Evolutionary conservation across 2,797 vertebrate genomes (phyloP), one percentile per base, ranked within the genome.

Genomic region (Poeciliopsis turneri): DNA sequence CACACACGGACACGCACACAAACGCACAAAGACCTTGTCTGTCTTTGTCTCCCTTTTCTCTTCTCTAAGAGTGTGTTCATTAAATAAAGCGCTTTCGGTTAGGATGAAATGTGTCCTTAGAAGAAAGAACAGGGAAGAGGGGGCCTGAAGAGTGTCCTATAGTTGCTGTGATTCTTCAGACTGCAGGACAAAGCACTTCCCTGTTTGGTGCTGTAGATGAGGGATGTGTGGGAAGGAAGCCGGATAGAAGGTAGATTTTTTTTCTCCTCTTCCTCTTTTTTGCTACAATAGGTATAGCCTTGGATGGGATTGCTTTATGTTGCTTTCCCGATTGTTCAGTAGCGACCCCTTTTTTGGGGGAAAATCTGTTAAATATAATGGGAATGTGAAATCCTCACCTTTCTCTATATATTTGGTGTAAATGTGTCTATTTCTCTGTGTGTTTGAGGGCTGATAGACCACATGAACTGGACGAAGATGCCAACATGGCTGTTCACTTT

Each of bases 61-160:
- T 89, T 88, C 87, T 94, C 93, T 92, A 94, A 93, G 92, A 83
- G 86, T 90, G 91, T 92, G 92, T 95, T 95, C 92, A 94, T 95
- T 93, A 94, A 93, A 95, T 94, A 92, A 93, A 91, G 88, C 89
- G 81, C 81, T 88, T 93, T 90, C 81, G 57, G 5, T 84, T 78
- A 68, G 87, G 84, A 82, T 66, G 81, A 87, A 76, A 78, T 87
- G 81, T 77, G 84, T 75, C 61, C 81, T 94, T 88, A 93, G 93
- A 94, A 89, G 89, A 79, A 71, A 76, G 78, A 68, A 51, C 10
- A 47, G 83, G 75, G 81, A 55, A 46, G 43, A 7, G 77, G 85
- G 79, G 83, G 77, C 28, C 28, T 9, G 36, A 77, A 85, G 79
- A 82, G 82, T 77, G 73, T 76, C 75, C 79, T 82, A 81, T 86